A percentile compares a stretch with the other conserved stretches of the same genome.
phyloP scores from a whole-genome alignment of 2,888 invertebrate species.

The Conchocele bisecta region DNA sequence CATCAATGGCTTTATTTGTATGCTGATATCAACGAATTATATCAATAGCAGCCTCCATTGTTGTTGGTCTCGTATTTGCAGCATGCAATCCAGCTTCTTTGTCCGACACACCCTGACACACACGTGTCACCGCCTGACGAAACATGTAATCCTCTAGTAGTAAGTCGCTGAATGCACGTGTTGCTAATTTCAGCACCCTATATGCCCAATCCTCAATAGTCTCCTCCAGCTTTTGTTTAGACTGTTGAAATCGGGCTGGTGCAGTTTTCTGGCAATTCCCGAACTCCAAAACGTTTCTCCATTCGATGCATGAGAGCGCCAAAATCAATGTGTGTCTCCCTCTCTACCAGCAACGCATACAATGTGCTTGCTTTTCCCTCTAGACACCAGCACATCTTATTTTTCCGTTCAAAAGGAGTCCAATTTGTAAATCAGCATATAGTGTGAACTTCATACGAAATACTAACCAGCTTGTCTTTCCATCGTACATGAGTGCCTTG shows the following conservation, averaged over 20 bases:
- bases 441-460: no score
- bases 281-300: no score
- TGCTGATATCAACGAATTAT: neutral
- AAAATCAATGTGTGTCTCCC: no score
- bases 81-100: constrained; percentile 10
- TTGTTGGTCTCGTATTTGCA: neutral
- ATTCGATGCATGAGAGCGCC: no score
- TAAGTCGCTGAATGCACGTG: constrained; percentile 4
- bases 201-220: constrained; percentile 8
- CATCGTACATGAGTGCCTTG: no score
- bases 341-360: no score
- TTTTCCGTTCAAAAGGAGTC: no score
- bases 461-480: no score
- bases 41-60: constrained; percentile 1
- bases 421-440: no score
- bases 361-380: no score
- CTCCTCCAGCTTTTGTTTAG: neutral
- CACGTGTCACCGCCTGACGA: neutral
- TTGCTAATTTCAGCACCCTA: neutral
- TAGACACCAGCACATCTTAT: no score
- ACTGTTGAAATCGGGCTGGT: neutral
- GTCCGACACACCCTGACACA: constrained; percentile 17
- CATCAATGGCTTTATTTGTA: neutral
- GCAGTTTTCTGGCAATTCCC: neutral
- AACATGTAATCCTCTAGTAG: neutral